Evolutionary conservation across 2,888 invertebrate species (phyloP).

Genomic region (Uloborus plumipes): DNA sequence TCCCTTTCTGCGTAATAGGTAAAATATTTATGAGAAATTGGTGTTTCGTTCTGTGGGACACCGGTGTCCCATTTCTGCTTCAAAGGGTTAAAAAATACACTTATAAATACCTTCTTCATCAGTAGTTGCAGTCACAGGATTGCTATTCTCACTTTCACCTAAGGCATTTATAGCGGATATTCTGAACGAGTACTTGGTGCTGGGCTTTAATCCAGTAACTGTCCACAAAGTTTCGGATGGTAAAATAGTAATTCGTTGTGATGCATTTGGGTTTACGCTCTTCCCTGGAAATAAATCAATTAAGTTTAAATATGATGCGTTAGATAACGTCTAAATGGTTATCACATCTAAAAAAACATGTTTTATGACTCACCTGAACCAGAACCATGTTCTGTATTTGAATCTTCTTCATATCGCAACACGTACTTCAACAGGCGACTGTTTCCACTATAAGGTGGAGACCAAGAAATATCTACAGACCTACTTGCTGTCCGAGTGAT

Average conservation of each 20-base stretch:
- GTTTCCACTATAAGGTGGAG: constrained; percentile 77
- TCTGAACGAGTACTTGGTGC: constrained; percentile 77
- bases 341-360: background rate
- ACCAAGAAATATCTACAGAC: constrained; percentile 87
- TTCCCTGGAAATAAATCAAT: constrained; percentile 8
- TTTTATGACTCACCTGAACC: constrained; percentile 9
- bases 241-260: constrained; percentile 70
- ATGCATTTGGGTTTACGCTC: background rate
- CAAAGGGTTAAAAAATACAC: no score
- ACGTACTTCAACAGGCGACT: constrained; percentile 65
- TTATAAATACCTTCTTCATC: constrained; percentile 70
- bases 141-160: constrained; percentile 77
- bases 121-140: constrained; percentile 68
- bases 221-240: constrained; percentile 75
- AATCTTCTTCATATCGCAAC: constrained; percentile 44
- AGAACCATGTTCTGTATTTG: background rate
- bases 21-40: no score
- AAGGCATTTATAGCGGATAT: constrained; percentile 78
- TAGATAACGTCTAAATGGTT: no score
- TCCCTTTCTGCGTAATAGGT: no score
- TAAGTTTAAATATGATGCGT: no score
- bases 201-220: constrained; percentile 76
- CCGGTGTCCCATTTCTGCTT: no score
- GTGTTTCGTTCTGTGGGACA: no score
- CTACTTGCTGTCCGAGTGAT: constrained; percentile 69